Percentiles rank a stretch among this genome's conserved stretches.
phyloP scores from a whole-genome alignment of 2,113 vertebrate species.

The Varanus salvator region DNA sequence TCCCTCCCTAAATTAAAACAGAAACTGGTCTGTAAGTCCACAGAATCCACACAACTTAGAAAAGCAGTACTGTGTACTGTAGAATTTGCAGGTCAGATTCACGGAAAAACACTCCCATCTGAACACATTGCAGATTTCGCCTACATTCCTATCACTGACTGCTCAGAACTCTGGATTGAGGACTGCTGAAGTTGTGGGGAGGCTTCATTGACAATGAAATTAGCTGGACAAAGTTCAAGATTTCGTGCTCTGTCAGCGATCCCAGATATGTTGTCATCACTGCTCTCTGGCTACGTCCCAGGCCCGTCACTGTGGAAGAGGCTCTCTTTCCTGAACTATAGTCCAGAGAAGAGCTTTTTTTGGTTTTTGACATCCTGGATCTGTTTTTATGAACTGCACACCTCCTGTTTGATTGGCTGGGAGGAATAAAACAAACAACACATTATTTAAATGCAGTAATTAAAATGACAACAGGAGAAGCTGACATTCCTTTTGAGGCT shows the following conservation, averaged over 20 bases:
- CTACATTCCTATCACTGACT: neutral
- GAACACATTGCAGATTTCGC: too few relatives aligned
- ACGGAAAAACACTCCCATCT: too few relatives aligned
- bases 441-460: neutral
- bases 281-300: neutral
- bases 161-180: neutral
- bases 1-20: too few relatives aligned
- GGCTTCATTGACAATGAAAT: neutral
- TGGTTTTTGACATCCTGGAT: neutral
- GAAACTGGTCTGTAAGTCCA: too few relatives aligned
- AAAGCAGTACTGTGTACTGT: too few relatives aligned
- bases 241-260: neutral
- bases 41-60: too few relatives aligned
- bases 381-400: neutral
- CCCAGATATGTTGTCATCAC: neutral
- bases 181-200: neutral
- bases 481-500: neutral
- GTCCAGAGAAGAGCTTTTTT: neutral
- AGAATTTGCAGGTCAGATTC: too few relatives aligned
- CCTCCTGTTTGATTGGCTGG: neutral
- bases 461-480: neutral
- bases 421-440: neutral
- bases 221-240: neutral
- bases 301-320: neutral
- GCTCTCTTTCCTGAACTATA: neutral